phyloP scores from a whole-genome alignment of 2,888 invertebrate genomes.

The Phaedon cochleariae region DNA sequence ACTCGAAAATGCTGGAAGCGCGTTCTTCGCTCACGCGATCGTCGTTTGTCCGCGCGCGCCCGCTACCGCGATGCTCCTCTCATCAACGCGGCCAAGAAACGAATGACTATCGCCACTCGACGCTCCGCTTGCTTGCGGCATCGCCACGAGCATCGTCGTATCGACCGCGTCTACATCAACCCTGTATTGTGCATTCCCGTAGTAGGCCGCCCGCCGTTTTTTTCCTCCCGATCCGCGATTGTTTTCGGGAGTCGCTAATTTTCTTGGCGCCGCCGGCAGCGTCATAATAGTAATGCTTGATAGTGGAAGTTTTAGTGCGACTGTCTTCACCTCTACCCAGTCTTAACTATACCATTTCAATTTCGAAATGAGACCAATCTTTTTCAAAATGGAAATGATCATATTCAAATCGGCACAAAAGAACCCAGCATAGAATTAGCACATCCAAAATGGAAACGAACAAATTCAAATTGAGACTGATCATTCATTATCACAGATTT shows the following conservation, averaged over 20 bases:
- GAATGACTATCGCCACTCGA: slow-evolving; percentile 49
- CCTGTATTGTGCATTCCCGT: slow-evolving; percentile 52
- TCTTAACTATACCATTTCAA: too few species aligned
- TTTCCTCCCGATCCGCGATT: slow-evolving; percentile 31
- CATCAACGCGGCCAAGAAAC: slow-evolving; percentile 46
- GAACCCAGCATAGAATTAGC: too few species aligned
- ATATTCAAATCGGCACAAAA: too few species aligned
- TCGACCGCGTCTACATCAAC: slow-evolving; percentile 50
- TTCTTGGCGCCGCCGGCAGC: slow-evolving; percentile 26
- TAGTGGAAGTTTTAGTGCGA: background rate
- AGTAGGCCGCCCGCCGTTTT: slow-evolving; percentile 40
- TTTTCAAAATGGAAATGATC: too few species aligned
- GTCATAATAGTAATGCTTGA: background rate
- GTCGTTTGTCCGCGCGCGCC: slow-evolving; percentile 27
- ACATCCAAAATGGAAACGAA: too few species aligned
- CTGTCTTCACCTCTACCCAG: too few species aligned
- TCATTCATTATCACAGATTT: too few species aligned
- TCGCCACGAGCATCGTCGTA: slow-evolving; percentile 53
- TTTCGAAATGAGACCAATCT: too few species aligned
- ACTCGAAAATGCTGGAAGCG: slow-evolving; percentile 14
- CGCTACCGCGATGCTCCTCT: slow-evolving; percentile 29
- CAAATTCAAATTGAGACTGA: too few species aligned
- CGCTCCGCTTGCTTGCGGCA: slow-evolving; percentile 52
- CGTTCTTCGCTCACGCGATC: slow-evolving; percentile 28
- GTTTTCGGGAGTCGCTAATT: slow-evolving; percentile 33